These are phyloP conservation scores for Tympanoctomys barrerae DNA, from an alignment of 2,797 vertebrate species.

Conservation along the genomic window DNA sequence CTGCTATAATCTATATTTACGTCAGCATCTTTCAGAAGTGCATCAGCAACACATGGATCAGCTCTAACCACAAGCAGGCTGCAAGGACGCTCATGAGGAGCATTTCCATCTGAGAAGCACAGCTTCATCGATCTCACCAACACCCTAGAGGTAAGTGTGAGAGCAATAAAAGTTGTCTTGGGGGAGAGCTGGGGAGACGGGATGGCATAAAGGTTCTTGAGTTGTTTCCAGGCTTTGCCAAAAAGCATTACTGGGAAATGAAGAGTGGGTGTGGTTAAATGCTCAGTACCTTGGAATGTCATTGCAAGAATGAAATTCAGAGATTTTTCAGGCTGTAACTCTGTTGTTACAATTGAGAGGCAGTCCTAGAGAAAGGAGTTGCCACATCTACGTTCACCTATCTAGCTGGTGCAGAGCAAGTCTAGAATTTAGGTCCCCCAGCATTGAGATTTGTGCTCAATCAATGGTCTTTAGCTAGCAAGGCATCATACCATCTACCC, in stretches of 20 bases:
- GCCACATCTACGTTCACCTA: not conserved
- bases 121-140: slow-evolving; percentile 65
- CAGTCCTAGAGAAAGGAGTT: not conserved
- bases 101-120: slow-evolving; percentile 53
- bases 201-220: slow-evolving; percentile 55
- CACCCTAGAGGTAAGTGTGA: slow-evolving; percentile 75
- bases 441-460: not conserved
- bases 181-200: not conserved
- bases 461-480: not conserved
- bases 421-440: slow-evolving; percentile 13
- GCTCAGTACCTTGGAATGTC: slow-evolving; percentile 41
- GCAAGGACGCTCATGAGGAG: slow-evolving; percentile 51
- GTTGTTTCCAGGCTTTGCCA: slow-evolving; percentile 64
- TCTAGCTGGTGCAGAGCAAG: not conserved
- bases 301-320: slow-evolving; percentile 4
- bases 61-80: slow-evolving; percentile 40
- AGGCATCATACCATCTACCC: not conserved
- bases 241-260: slow-evolving; percentile 71
- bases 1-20: slow-evolving; percentile 40
- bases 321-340: not conserved
- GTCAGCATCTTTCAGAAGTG: slow-evolving; percentile 56
- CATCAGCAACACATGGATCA: slow-evolving; percentile 50
- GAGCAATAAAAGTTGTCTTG: slow-evolving; percentile 64
- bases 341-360: not conserved
- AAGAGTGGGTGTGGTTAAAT: slow-evolving; percentile 54